Percentiles rank a stretch among this genome's conserved stretches.
phyloP scores from a whole-genome alignment of 2,888 invertebrate species.

The Noctua fimbriata region DNA sequence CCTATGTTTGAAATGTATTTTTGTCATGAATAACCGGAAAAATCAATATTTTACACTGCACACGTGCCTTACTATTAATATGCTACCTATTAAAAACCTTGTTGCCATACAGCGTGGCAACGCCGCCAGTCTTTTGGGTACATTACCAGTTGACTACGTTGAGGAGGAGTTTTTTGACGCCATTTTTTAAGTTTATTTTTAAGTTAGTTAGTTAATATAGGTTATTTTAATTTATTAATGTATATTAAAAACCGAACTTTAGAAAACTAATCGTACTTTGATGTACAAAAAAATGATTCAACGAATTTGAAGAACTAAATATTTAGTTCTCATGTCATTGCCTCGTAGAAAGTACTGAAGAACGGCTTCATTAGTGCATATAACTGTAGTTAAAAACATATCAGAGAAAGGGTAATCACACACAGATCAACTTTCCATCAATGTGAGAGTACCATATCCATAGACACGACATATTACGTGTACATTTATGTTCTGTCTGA shows the following conservation, averaged over 20 bases:
- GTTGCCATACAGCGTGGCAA: no score
- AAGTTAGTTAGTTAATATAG: no score
- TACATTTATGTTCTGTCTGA: background rate
- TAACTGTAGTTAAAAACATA: conserved; percentile 49
- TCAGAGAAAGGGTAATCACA: conserved; percentile 48
- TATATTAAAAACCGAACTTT: background rate
- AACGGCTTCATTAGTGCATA: conserved; percentile 35
- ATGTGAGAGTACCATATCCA: conserved; percentile 8
- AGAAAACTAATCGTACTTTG: background rate
- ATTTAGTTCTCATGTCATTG: conserved; percentile 16
- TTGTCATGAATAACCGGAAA: conserved; percentile 13
- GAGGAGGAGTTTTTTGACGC: no score
- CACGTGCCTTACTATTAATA: background rate
- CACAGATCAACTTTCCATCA: conserved; percentile 31
- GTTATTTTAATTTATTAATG: no score
- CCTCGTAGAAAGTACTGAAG: conserved; percentile 29
- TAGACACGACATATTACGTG: background rate
- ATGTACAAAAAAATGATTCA: conserved; percentile 15
- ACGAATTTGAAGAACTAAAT: background rate
- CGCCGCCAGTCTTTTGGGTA: no score
- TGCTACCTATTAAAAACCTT: conserved; percentile 2
- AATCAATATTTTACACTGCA: conserved; percentile 22
- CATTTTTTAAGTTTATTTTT: no score
- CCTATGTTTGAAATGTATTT: conserved; percentile 22
- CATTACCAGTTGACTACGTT: no score